phyloP scores from a whole-genome alignment of 2,113 vertebrate species.

The Sialia sialis region DNA sequence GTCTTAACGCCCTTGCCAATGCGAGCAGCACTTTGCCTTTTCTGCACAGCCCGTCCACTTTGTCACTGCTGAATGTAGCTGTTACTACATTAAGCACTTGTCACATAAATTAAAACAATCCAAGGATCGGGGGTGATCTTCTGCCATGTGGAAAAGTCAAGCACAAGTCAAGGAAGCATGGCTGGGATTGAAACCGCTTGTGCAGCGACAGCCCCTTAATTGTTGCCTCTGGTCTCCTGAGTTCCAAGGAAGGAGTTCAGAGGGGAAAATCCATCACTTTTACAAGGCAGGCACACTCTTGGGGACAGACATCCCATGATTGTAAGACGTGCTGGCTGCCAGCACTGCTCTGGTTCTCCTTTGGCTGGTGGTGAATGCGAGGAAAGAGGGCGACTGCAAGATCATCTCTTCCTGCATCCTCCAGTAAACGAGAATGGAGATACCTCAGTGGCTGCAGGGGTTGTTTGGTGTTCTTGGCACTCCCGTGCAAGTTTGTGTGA shows the following conservation, averaged over 20 bases:
- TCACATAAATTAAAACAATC: background rate
- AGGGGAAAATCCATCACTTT: background rate
- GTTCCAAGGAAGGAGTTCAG: background rate
- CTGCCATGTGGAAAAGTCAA: background rate
- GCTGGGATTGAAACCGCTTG: background rate
- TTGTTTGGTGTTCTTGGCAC: background rate
- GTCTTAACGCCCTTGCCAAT: background rate
- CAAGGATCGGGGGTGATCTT: background rate
- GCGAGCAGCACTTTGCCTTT: background rate
- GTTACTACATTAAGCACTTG: background rate
- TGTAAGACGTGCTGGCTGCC: background rate
- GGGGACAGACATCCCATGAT: background rate
- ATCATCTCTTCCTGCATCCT: background rate
- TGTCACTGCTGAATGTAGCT: background rate
- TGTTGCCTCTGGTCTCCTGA: constrained; percentile 20
- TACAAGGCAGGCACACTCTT: background rate
- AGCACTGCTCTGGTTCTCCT: background rate
- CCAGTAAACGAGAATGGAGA: background rate
- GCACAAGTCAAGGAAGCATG: background rate
- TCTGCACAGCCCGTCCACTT: background rate
- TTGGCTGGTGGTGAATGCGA: rapidly evolving
- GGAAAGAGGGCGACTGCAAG: background rate
- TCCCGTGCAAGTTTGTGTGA: background rate
- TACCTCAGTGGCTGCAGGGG: background rate
- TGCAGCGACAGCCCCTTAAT: background rate